phyloP scores from a whole-genome alignment of 2,113 vertebrate species.

The Platichthys stellatus region DNA sequence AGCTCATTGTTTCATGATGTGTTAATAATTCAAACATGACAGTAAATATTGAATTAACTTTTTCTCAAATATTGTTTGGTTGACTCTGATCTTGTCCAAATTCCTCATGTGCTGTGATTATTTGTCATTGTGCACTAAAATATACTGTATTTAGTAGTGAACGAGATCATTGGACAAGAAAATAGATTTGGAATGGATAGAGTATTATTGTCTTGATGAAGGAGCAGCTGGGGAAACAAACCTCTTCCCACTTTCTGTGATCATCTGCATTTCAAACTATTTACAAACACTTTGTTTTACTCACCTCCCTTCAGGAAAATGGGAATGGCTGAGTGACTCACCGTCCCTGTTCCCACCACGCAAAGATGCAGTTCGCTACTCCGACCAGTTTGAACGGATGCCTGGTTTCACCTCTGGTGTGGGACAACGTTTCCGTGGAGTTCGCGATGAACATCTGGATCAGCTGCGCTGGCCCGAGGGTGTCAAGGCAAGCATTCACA shows the following conservation, averaged over 20 bases:
- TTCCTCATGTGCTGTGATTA: no score
- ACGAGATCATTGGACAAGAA: no score
- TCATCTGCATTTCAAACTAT: no score
- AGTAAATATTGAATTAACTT: neutral
- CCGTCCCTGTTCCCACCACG: constrained; percentile 84
- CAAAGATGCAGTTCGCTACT: constrained; percentile 82
- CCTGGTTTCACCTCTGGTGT: constrained; percentile 77
- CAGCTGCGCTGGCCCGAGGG: constrained; percentile 85
- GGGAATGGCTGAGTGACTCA: constrained; percentile 87
- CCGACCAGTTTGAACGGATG: constrained; percentile 82
- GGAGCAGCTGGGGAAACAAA: no score
- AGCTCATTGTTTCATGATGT: neutral
- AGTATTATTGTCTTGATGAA: no score
- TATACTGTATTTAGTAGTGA: no score
- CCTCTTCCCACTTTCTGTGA: no score
- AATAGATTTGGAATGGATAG: no score
- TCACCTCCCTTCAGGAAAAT: constrained; percentile 80
- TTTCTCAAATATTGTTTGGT: neutral
- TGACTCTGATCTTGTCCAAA: neutral
- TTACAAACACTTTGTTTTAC: neutral
- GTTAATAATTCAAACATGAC: neutral
- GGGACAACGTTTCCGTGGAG: constrained; percentile 79
- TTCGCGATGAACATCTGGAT: constrained; percentile 81
- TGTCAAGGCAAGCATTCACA: constrained; percentile 48
- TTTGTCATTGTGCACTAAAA: no score